Evolutionary conservation across 2,888 invertebrate species (phyloP), one percentile per base, ranked within the genome.

Genomic region (Mesorhabditis belari): DNA sequence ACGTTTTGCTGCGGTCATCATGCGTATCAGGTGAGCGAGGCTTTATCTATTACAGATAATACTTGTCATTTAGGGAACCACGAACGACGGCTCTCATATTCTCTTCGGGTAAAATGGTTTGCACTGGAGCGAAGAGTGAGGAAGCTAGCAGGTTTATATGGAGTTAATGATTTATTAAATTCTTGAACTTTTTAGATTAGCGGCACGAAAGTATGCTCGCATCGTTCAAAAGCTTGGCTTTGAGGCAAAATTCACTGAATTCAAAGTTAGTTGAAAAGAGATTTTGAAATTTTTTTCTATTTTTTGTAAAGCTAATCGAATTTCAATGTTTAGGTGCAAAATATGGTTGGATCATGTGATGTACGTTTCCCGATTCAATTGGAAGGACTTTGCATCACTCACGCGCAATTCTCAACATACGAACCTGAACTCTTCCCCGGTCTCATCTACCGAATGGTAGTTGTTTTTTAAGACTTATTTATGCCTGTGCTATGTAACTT

Each of bases 341-440:
- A 90, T 81, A 90, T 90, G 88, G 89, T 91, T 5, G 90, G 89
- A 17, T 89, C 89, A 76, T 90, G 90, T 83, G 90, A 90, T 80
- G 89, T 91, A 0, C 89, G 89, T 76, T 90, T 91, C 82, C 90
- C 90, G 2, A 90, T 90, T 63, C 85, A 90, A 74, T 82, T 90
- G 64, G 89, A 90, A 82, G 88, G 89, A 29, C 83, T 90, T 49
- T 89, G 89, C 54, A 83, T 90, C n/a, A 89, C 89, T 3, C 90
- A 90, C 81, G 87, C 88, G 67, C 89, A 90, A 82, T 90, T 89
- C 82, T 64, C 63, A 56, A 87, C 91, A 58, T 98, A 98, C 81
- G 98, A 98, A 82, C 96, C 98, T 0, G 98, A 98, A 83, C 84
- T 98, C 60, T 98, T 98, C 83, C 95, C 98, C 5, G 98, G 96